Percentiles rank a stretch among this genome's conserved stretches.
Evolutionary conservation across 2,888 invertebrate species (phyloP).

Genomic region (Thalpophila matura): DNA sequence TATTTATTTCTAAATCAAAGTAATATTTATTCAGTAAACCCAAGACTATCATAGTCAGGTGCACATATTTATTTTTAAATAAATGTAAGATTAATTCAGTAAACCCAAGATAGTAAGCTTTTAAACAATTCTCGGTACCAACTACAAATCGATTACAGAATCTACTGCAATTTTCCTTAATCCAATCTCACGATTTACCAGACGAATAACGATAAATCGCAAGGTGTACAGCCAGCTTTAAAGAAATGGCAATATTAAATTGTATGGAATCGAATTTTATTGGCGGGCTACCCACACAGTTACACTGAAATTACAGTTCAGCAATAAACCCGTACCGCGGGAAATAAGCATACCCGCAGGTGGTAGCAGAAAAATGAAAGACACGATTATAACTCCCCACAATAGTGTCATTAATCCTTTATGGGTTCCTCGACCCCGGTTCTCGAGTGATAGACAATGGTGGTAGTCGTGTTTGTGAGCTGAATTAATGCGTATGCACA

Average conservation of each 20-base stretch:
- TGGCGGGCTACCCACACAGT: slow-evolving; percentile 49
- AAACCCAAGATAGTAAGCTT: not conserved
- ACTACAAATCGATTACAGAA: slow-evolving; percentile 14
- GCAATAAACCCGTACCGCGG: slow-evolving; percentile 55
- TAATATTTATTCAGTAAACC: too few relatives aligned
- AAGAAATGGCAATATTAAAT: slow-evolving; percentile 48
- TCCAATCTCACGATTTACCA: slow-evolving; percentile 20
- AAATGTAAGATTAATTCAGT: slow-evolving; percentile 16
- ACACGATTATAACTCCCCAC: slow-evolving; percentile 78
- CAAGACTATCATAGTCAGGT: too few relatives aligned
- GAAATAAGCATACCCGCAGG: slow-evolving; percentile 70
- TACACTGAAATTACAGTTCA: slow-evolving; percentile 60
- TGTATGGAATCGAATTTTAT: slow-evolving; percentile 55
- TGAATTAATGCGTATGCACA: slow-evolving; percentile 88
- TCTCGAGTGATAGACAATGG: slow-evolving; percentile 89
- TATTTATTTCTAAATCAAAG: too few relatives aligned
- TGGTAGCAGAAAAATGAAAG: slow-evolving; percentile 77
- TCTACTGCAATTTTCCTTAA: slow-evolving; percentile 27
- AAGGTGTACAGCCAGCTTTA: slow-evolving; percentile 20
- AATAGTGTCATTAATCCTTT: slow-evolving; percentile 89
- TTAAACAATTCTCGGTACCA: not conserved
- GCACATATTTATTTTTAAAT: slow-evolving; percentile 11
- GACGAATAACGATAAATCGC: slow-evolving; percentile 18
- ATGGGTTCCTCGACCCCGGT: slow-evolving; percentile 84
- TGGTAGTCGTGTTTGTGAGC: slow-evolving; percentile 86